Conservation (phyloP, 2,797 vertebrate species). For the Perodicticus potto region DNA sequence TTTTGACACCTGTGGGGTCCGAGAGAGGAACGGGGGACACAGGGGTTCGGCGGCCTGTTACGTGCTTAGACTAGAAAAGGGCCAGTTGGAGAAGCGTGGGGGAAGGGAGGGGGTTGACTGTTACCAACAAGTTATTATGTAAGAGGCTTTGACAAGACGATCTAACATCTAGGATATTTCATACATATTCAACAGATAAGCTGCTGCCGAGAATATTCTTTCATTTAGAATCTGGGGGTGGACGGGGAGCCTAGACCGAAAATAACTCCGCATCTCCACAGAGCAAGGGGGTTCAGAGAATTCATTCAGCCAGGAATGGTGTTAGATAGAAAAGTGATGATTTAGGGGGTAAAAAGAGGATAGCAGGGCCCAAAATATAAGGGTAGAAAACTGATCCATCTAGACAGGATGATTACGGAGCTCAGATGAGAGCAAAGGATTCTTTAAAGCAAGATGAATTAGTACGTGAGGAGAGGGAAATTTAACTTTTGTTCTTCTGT, state of each 20-base stretch:
- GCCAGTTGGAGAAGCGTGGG: neutral
- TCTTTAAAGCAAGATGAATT: neutral
- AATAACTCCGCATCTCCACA: conserved; percentile 63
- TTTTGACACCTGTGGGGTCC: neutral
- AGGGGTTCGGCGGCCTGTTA: neutral
- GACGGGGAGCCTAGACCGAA: conserved; percentile 24
- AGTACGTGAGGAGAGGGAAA: neutral
- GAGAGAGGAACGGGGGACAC: neutral
- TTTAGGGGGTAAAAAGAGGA: neutral
- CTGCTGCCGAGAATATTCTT: conserved; percentile 29
- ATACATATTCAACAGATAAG: conserved; percentile 69
- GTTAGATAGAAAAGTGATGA: neutral
- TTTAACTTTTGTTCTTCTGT: neutral
- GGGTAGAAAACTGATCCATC: neutral
- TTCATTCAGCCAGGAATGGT: conserved; percentile 17
- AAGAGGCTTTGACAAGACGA: conserved; percentile 58
- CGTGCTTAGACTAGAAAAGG: neutral
- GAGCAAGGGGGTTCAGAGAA: conserved; percentile 32
- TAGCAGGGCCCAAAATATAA: neutral
- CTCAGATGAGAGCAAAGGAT: neutral
- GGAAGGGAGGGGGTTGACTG: neutral
- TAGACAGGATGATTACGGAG: neutral
- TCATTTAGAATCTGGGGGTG: conserved; percentile 40
- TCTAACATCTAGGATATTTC: conserved; percentile 53
- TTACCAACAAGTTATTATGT: conserved; percentile 34